Evolutionary conservation across 2,888 invertebrate species (phyloP), one percentile per base, ranked within the genome.

Genomic region (Poecilus cupreus): DNA sequence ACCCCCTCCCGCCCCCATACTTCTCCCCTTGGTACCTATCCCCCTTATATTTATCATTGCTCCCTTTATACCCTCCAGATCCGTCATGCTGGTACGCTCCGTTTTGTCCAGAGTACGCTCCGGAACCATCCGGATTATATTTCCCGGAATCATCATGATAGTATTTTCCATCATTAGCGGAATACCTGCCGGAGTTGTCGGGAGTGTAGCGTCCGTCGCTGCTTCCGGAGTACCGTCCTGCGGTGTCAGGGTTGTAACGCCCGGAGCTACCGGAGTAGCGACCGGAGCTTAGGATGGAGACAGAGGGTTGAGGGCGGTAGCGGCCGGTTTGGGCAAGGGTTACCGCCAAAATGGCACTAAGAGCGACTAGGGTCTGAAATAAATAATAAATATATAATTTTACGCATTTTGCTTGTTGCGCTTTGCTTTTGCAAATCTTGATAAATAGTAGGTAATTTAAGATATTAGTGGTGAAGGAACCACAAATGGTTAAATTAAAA

Each of bases 161-260:
- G 83, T 93, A 93, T 86, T 90, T 91, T 0, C 92, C 93, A 84
- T 91, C 90, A 76, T 86, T 89, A 83, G 90, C 88, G 72, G 89
- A 89, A 83, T 91, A 91, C 84, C 64, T 32, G 5, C 92, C 92
- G 82, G 91, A 91, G 51, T 91, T 89, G 0, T 91, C 90, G 0
- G 90, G 91, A 18, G 89, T 83, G 83, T 93, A 93, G 86, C 90
- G 91, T 0, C 92, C 93, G 84, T 91, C 90, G 16, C 87, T 86
- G 75, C 86, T 89, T 83, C 90, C 88, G 72, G 89, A 89, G 83
- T 91, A 91, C 84, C 88, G 88, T 3, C 91, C 91, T 82, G 90
- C 90, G 64, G 90, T 76, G 13, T 32, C 43, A 6, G 32, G 26
- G 6, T 18, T 57, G 51, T 82, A 82, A 10, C 82, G 51, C 2